Evolutionary conservation across 2,797 vertebrate genomes (phyloP).

Genomic region (Enteromius radiatus): DNA sequence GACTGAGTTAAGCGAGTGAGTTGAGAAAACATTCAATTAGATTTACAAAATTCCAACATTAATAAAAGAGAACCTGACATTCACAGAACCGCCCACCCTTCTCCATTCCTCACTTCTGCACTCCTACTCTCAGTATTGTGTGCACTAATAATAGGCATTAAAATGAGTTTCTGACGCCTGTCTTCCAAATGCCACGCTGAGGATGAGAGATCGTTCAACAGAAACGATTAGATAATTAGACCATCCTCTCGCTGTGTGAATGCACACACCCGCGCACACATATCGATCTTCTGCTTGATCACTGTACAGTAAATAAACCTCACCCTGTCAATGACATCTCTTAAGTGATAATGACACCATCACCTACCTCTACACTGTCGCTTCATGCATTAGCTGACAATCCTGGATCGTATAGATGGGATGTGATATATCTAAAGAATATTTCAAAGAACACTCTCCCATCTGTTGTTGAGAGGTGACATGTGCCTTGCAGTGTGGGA

Average conservation of each 20-base stretch:
- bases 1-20: neutral
- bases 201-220: constrained; percentile 46
- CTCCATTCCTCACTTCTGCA: constrained; percentile 24
- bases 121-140: constrained; percentile 31
- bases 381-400: neutral
- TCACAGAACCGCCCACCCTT: constrained; percentile 22
- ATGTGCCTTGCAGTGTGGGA: constrained; percentile 13
- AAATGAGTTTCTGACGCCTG: constrained; percentile 52
- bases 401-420: neutral
- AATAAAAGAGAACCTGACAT: constrained; percentile 45
- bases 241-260: constrained; percentile 9
- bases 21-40: constrained; percentile 38
- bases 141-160: constrained; percentile 46
- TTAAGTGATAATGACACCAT: constrained; percentile 6
- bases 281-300: constrained; percentile 30
- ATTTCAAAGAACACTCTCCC: neutral
- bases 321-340: neutral
- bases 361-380: neutral
- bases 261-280: neutral
- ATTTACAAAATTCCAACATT: constrained; percentile 24
- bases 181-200: constrained; percentile 49
- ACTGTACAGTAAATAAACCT: constrained; percentile 23
- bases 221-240: constrained; percentile 53
- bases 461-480: constrained; percentile 28
- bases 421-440: neutral